These are phyloP conservation scores for Anthopleura sola DNA, from an alignment of 64 coral and sea anemone genomes.

Conservation along the genomic window DNA sequence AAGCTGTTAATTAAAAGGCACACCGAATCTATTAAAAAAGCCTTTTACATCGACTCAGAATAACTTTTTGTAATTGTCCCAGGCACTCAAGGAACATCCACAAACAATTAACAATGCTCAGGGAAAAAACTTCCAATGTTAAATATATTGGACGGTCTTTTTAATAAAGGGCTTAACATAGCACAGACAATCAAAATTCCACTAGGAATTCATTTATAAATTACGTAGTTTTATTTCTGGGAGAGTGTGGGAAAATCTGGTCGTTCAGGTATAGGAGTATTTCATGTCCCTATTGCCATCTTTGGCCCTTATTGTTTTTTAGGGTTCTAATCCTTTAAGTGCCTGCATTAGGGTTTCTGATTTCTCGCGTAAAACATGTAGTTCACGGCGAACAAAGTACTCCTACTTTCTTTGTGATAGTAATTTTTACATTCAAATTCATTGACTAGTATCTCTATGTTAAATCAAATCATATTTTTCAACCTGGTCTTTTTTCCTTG, in stretches of 20 bases:
- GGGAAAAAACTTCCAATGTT: not conserved
- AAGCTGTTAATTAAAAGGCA: not conserved
- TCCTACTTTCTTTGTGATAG: not conserved
- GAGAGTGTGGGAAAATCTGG: conserved; percentile 6
- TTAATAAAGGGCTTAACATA: not conserved
- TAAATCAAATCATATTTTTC: conserved; percentile 9
- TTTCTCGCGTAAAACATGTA: conserved; percentile 3
- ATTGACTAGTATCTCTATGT: not conserved
- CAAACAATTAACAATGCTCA: not conserved
- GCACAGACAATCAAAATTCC: not conserved
- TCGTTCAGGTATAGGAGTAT: not conserved
- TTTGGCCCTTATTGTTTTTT: not conserved
- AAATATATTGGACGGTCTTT: not conserved
- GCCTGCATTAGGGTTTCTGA: conserved; percentile 9
- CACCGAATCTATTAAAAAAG: conserved; percentile 1
- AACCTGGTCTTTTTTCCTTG: not conserved
- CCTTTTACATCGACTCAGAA: not conserved
- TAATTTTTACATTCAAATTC: not conserved
- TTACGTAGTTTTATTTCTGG: not conserved
- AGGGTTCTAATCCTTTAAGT: conserved; percentile 17
- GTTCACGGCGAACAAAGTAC: not conserved
- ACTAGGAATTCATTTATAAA: not conserved
- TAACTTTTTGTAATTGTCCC: conserved; percentile 2
- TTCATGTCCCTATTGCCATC: not conserved
- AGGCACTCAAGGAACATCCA: not conserved